Evolutionary conservation across 2,113 vertebrate species (phyloP), one percentile per base, ranked within the genome.

Genomic region (Vulpes lagopus): DNA sequence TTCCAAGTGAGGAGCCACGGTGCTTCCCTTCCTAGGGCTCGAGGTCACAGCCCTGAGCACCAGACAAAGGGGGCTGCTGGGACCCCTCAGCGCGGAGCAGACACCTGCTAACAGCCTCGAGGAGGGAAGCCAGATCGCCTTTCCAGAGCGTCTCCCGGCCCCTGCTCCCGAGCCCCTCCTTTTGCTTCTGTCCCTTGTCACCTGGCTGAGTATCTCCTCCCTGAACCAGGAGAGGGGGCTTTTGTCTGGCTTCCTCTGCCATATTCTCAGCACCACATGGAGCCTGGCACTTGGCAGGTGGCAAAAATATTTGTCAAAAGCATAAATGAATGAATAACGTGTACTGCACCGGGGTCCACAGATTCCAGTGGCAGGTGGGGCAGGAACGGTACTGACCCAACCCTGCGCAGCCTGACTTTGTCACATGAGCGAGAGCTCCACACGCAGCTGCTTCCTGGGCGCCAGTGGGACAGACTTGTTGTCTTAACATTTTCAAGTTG

Each of bases 401-500:
- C 57, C 38, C 27, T 3, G 25, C 12, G 4, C 5, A 1, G 4
- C 35, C 35, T 8, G 78, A 22, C 62, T 55, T 64, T 78, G 74
- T 32, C 43, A 23, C 11, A 10, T 43, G 64, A 25, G 51, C 15
- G n/a, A 60, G 22, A 35, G 16, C 69, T 8, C 57, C 43, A 23
- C 30, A 4, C 3, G 65, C 1, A 4, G 59, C 59, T 25, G 78
- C 71, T 74, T 51, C 49, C 74, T 16, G 74, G 76, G 7, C 30
- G n/a, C 43, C 0, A 3, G 49, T 4, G 80, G 90, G 87, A n/a
- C 14, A 1, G 2, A 4, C 11, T 30, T 89, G 89, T 84, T 64
- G 78, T 95, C 90, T 95, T 91, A 89, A 94, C 95, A 89, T 86
- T 93, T 96, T 16, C 78, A 32, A 25, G 88, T 4, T 12, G n/a